phyloP scores from a whole-genome alignment of 2,113 vertebrate species.

The Grammomys surdaster region DNA sequence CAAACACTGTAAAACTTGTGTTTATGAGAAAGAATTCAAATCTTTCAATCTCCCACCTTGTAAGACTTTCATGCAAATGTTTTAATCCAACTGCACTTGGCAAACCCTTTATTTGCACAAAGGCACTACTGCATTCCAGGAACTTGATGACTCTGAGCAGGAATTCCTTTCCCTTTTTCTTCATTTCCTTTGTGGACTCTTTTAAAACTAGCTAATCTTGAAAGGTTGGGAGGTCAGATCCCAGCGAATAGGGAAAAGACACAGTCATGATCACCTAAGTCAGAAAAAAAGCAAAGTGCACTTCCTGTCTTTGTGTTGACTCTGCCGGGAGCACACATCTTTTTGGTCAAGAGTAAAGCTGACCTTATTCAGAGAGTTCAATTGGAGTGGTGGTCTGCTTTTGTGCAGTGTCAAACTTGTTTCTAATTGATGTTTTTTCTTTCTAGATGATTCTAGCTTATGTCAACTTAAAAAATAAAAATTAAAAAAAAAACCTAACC shows the following conservation, averaged over 20 bases:
- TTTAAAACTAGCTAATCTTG: not conserved
- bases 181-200: not conserved
- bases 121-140: not conserved
- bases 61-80: not conserved
- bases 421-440: not conserved
- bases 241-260: not conserved
- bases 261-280: not conserved
- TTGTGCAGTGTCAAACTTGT: not conserved
- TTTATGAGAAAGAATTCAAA: not conserved
- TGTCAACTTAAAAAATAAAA: too few species aligned
- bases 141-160: not conserved
- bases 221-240: not conserved
- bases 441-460: not conserved
- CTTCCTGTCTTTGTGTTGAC: not conserved
- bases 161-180: not conserved
- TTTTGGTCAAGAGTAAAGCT: not conserved
- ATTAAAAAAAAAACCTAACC: not conserved
- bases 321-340: too few species aligned
- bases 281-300: not conserved
- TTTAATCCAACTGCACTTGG: not conserved
- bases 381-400: not conserved
- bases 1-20: not conserved
- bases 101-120: not conserved
- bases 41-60: not conserved
- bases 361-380: not conserved